These are phyloP conservation scores for Pachycephala philippinensis DNA, from an alignment of 2,113 vertebrate species.

Conservation along the genomic window DNA sequence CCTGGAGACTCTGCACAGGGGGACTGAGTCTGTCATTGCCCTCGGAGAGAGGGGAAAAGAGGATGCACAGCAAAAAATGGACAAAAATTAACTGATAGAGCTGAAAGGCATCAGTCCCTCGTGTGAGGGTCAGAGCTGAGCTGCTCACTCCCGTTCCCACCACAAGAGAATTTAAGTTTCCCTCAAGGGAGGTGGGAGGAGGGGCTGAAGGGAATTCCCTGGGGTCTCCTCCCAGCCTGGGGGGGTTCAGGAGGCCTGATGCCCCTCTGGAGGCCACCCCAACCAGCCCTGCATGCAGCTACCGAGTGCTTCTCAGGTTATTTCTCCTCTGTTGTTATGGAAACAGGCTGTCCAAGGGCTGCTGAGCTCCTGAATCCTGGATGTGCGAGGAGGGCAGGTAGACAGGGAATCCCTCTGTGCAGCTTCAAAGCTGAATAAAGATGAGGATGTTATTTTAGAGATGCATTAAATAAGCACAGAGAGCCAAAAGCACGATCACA, in stretches of 20 bases:
- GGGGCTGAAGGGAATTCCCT: not conserved
- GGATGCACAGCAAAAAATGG: not conserved
- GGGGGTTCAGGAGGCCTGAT: not conserved
- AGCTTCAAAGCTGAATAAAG: not conserved
- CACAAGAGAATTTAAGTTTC: not conserved
- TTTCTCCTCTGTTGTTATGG: constrained; percentile 39
- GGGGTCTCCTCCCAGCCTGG: not conserved
- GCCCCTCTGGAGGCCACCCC: not conserved
- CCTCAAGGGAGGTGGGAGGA: not conserved
- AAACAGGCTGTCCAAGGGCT: constrained; percentile 11
- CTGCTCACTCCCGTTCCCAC: not conserved
- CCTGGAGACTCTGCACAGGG: not conserved
- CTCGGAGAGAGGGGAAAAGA: not conserved
- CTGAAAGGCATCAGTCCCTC: not conserved
- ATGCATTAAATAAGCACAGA: not conserved
- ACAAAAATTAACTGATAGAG: not conserved
- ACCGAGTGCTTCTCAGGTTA: not conserved
- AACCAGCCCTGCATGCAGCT: not conserved
- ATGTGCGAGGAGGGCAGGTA: not conserved
- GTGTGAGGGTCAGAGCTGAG: not conserved
- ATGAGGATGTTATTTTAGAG: not conserved
- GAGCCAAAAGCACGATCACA: not conserved
- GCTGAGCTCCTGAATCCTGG: not conserved
- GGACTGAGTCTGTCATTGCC: rapidly evolving
- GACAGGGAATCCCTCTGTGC: not conserved